Conservation (phyloP, 35 echinoderm and acorn worm genomes). For the Apostichopus japonicus region DNA sequence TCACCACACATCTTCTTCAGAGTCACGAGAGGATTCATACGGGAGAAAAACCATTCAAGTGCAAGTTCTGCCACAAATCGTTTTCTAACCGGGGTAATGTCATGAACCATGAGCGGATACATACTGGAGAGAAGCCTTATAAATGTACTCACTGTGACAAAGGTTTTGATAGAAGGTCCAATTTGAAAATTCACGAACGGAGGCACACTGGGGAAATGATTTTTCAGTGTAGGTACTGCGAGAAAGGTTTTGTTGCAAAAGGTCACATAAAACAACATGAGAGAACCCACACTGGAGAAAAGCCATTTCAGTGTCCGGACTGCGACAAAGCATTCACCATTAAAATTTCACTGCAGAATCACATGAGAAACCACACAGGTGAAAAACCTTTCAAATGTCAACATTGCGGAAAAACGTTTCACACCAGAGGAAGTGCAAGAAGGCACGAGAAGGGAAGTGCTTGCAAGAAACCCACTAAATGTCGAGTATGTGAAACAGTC, state of each 20-base stretch:
- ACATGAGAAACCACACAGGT: neutral
- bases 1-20: neutral
- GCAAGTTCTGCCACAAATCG: conserved; percentile 17
- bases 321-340: neutral
- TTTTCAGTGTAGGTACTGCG: conserved; percentile 35
- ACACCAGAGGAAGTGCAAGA: too few relatives aligned
- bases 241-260: neutral
- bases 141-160: conserved; percentile 44
- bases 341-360: neutral
- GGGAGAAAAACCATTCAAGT: conserved; percentile 10
- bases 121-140: conserved; percentile 33
- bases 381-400: conserved; percentile 14
- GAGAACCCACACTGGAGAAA: conserved; percentile 1
- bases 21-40: neutral
- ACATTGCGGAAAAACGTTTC: conserved; percentile 28
- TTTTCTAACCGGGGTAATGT: neutral
- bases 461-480: too few relatives aligned
- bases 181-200: conserved; percentile 54
- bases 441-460: too few relatives aligned
- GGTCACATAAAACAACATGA: neutral
- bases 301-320: neutral
- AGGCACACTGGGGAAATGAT: conserved; percentile 59
- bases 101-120: neutral
- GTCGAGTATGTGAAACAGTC: too few relatives aligned
- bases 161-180: neutral